Conservation (phyloP, 1,140 invertebrate species). For the Lepidurus packardi region DNA sequence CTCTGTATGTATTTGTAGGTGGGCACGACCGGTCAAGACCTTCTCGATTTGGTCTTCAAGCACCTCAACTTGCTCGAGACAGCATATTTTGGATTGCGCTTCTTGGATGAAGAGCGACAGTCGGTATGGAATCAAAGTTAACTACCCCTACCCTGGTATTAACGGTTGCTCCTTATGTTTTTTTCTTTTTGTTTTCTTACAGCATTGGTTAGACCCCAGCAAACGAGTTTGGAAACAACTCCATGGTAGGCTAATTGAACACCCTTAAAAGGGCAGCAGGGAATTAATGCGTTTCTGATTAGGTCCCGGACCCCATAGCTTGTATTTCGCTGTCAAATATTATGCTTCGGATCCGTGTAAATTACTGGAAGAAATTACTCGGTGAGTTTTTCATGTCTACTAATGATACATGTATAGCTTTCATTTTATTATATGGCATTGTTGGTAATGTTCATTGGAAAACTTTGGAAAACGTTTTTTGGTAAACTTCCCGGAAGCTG, state of each 20-base stretch:
- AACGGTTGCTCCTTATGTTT: slow-evolving; percentile 19
- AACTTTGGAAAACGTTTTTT: neutral
- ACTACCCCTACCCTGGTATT: slow-evolving; percentile 9
- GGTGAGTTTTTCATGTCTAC: slow-evolving; percentile 52
- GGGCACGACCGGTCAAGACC: slow-evolving; percentile 71
- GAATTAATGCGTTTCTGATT: slow-evolving; percentile 28
- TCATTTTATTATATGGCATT: too few relatives aligned
- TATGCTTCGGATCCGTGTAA: slow-evolving; percentile 97
- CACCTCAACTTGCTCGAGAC: slow-evolving; percentile 87
- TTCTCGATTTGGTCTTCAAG: slow-evolving; percentile 79
- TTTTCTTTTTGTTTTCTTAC: slow-evolving; percentile 43
- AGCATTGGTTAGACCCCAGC: slow-evolving; percentile 85
- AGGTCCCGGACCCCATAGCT: slow-evolving; percentile 69
- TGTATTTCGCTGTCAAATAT: slow-evolving; percentile 98
- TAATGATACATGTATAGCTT: too few relatives aligned
- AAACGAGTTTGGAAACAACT: slow-evolving; percentile 77
- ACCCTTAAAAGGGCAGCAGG: neutral
- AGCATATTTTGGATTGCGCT: slow-evolving; percentile 85
- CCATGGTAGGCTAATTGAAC: slow-evolving; percentile 49
- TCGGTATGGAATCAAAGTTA: slow-evolving; percentile 57
- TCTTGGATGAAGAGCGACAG: slow-evolving; percentile 77
- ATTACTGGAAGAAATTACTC: slow-evolving; percentile 87
- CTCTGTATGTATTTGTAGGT: slow-evolving; percentile 61
- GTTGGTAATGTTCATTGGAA: too few relatives aligned
- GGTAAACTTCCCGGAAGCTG: slow-evolving; percentile 2